Conservation (phyloP, 2,888 invertebrate species). For the Tetanocera ferruginea region DNA sequence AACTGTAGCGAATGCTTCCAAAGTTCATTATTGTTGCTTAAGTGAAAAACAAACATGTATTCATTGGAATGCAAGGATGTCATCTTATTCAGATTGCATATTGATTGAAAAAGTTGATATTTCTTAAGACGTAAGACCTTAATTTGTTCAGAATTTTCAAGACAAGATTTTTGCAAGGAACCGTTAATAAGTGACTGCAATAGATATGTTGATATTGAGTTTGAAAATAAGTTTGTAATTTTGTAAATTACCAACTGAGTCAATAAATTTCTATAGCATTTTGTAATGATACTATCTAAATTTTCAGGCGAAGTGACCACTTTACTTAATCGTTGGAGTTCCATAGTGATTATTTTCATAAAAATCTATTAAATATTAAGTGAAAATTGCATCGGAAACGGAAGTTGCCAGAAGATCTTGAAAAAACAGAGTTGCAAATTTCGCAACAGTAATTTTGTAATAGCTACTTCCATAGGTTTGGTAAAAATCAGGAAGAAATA, state of each 20-base stretch:
- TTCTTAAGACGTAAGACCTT: not conserved
- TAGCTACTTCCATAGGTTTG: too few relatives aligned
- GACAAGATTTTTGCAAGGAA: not conserved
- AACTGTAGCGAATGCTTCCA: not conserved
- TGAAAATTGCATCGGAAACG: not conserved
- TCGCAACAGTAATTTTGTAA: too few relatives aligned
- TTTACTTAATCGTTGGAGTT: not conserved
- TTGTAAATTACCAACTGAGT: not conserved
- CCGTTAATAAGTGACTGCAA: not conserved
- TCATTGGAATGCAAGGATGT: not conserved
- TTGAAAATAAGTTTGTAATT: not conserved
- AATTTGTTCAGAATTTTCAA: not conserved
- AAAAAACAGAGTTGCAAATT: not conserved
- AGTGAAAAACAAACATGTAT: not conserved
- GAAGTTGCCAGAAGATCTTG: not conserved
- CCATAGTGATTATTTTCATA: not conserved
- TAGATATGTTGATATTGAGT: too few relatives aligned
- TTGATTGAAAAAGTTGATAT: not conserved
- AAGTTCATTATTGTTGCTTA: not conserved
- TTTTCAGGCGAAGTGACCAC: not conserved
- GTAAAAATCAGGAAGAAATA: too few relatives aligned
- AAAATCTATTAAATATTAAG: not conserved
- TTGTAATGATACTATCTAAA: not conserved
- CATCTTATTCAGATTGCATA: not conserved
- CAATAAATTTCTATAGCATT: not conserved